Evolutionary conservation across 1,140 invertebrate species (phyloP).

Genomic region (Dendroctonus ponderosae): DNA sequence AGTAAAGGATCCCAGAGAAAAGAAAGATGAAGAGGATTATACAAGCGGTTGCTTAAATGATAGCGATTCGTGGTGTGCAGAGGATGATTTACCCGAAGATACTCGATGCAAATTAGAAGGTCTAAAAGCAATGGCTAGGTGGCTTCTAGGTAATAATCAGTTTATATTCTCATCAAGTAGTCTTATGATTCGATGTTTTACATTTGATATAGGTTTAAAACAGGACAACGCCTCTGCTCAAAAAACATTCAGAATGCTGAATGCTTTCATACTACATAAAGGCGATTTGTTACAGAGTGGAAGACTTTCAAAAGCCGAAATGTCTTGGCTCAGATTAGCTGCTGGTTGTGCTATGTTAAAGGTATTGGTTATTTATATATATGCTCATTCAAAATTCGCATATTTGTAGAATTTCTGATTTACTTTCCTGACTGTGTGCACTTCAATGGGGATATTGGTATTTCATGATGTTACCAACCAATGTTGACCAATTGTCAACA

Average conservation of each 20-base stretch:
- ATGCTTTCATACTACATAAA: slow-evolving; percentile 55
- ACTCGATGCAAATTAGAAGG: slow-evolving; percentile 92
- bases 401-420: not conserved
- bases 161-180: not conserved
- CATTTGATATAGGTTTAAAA: slow-evolving; percentile 68
- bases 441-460: too few species aligned
- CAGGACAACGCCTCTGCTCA: slow-evolving; percentile 84
- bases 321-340: slow-evolving; percentile 85
- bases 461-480: too few species aligned
- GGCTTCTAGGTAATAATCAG: slow-evolving; percentile 64
- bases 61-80: slow-evolving; percentile 77
- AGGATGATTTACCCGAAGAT: slow-evolving; percentile 85
- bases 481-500: too few species aligned
- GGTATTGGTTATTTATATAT: slow-evolving; percentile 30
- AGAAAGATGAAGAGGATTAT: slow-evolving; percentile 41
- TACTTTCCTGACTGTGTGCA: too few species aligned
- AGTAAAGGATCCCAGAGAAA: slow-evolving; percentile 73
- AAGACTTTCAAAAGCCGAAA: slow-evolving; percentile 76
- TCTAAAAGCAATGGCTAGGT: slow-evolving; percentile 93
- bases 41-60: slow-evolving; percentile 41
- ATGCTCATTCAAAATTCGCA: not conserved
- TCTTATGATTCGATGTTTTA: not conserved
- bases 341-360: slow-evolving; percentile 95
- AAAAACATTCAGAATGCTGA: slow-evolving; percentile 78
- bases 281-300: slow-evolving; percentile 77